phyloP scores from a whole-genome alignment of 2,888 invertebrate species.

The Serrognathus titanus region DNA sequence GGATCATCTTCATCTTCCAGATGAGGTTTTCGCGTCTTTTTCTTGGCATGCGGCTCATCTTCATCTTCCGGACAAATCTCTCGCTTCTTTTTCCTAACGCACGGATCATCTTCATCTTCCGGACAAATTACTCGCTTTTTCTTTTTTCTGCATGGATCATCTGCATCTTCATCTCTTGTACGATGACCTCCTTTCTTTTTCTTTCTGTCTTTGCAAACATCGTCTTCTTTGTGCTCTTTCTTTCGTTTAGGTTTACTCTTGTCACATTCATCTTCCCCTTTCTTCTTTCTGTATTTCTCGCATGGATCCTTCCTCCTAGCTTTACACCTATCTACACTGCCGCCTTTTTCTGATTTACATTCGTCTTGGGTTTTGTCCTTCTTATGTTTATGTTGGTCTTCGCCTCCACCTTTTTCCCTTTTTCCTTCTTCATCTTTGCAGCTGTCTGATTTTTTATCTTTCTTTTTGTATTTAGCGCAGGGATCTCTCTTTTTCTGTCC shows the following conservation, averaged over 20 bases:
- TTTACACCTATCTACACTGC: no score
- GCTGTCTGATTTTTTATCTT: not conserved
- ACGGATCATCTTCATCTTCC: slow-evolving; percentile 1
- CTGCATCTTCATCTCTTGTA: not conserved
- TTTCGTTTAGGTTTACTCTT: slow-evolving; percentile 4
- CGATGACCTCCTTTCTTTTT: not conserved
- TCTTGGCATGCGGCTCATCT: slow-evolving; percentile 9
- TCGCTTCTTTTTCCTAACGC: not conserved
- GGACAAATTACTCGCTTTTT: not conserved
- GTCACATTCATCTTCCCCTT: slow-evolving; percentile 12
- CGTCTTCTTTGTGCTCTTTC: not conserved
- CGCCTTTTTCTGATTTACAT: no score
- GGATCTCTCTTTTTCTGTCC: slow-evolving; percentile 1
- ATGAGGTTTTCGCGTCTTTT: not conserved
- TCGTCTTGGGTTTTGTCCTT: no score
- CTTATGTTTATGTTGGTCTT: no score
- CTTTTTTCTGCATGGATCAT: slow-evolving; percentile 15
- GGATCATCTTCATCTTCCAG: slow-evolving; percentile 8
- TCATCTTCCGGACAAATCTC: slow-evolving; percentile 4
- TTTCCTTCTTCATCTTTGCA: not conserved
- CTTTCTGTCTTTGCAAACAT: not conserved
- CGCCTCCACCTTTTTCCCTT: not conserved
- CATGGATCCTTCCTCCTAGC: not conserved
- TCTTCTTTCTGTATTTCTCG: not conserved
- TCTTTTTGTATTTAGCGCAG: slow-evolving; percentile 1